phyloP scores from a whole-genome alignment of 2,888 invertebrate genomes.

The Atrina japonica region DNA sequence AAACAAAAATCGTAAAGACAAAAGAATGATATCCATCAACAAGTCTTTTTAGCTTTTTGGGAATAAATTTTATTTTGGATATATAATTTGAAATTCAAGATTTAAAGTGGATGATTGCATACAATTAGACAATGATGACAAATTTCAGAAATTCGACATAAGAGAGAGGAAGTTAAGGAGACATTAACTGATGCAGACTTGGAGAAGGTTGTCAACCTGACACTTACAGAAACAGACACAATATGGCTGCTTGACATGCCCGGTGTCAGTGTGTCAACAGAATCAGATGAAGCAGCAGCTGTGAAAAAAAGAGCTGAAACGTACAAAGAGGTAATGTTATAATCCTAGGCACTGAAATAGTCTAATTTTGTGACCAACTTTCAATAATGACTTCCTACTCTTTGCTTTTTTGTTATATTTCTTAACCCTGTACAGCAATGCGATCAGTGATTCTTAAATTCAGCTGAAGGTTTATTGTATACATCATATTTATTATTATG shows the following conservation, averaged over 20 bases:
- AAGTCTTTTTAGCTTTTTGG: slow-evolving; percentile 1
- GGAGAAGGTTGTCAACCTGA: slow-evolving; percentile 73
- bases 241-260: slow-evolving; percentile 79
- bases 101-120: too few relatives aligned
- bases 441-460: too few relatives aligned
- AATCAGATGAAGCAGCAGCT: slow-evolving; percentile 72
- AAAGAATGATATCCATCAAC: background rate
- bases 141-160: slow-evolving; percentile 70
- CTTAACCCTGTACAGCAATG: too few relatives aligned
- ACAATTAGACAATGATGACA: too few relatives aligned
- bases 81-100: too few relatives aligned
- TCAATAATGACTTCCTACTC: too few relatives aligned
- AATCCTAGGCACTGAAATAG: background rate
- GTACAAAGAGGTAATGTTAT: slow-evolving; percentile 70
- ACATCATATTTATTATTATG: too few relatives aligned
- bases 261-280: slow-evolving; percentile 72
- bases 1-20: background rate
- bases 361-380: too few relatives aligned
- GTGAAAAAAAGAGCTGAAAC: slow-evolving; percentile 69
- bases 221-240: slow-evolving; percentile 77
- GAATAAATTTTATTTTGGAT: too few relatives aligned
- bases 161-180: slow-evolving; percentile 75
- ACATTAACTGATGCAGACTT: slow-evolving; percentile 74
- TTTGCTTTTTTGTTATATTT: too few relatives aligned
- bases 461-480: too few relatives aligned